A percentile compares a stretch with the other conserved stretches of the same genome.
These are phyloP conservation scores for Heliconius cydno DNA, from an alignment of 2,888 invertebrate genomes.

Conservation along the genomic window DNA sequence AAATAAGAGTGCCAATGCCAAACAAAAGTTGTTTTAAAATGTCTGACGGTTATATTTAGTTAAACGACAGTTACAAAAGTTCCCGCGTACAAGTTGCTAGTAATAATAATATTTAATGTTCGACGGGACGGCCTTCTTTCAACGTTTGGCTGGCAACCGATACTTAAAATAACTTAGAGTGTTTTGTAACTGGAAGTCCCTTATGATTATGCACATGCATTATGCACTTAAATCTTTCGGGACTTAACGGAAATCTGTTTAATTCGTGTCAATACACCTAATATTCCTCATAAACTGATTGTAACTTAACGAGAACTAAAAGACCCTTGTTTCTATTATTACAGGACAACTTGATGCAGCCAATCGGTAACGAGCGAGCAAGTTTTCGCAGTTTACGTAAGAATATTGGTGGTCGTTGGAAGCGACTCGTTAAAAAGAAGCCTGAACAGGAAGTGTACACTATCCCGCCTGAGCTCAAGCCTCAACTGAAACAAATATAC, in stretches of 20 bases:
- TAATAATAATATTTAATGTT: slow-evolving; percentile 52
- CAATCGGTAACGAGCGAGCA: slow-evolving; percentile 87
- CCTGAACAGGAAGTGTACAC: slow-evolving; percentile 91
- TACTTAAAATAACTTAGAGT: slow-evolving; percentile 62
- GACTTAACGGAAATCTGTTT: slow-evolving; percentile 66
- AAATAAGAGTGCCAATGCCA: slow-evolving; percentile 17
- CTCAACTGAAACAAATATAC: slow-evolving; percentile 94
- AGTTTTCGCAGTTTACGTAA: slow-evolving; percentile 93
- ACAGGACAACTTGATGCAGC: slow-evolving; percentile 91
- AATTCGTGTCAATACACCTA: slow-evolving; percentile 56
- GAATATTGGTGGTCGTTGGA: slow-evolving; percentile 93
- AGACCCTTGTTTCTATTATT: slow-evolving; percentile 67
- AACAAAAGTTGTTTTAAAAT: slow-evolving; percentile 35
- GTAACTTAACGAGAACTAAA: slow-evolving; percentile 28
- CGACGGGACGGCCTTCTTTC: slow-evolving; percentile 57
- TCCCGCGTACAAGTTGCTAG: slow-evolving; percentile 49
- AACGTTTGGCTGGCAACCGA: slow-evolving; percentile 61
- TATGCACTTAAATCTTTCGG: slow-evolving; percentile 66
- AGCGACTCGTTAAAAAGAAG: slow-evolving; percentile 92
- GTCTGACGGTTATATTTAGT: slow-evolving; percentile 34
- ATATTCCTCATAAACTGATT: not conserved
- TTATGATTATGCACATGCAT: slow-evolving; percentile 62
- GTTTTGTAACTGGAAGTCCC: slow-evolving; percentile 68
- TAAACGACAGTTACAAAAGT: slow-evolving; percentile 49
- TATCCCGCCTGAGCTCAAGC: slow-evolving; percentile 93